Evolutionary conservation across 2,888 invertebrate species (phyloP).

Genomic region (Cheilosia scutellata): DNA sequence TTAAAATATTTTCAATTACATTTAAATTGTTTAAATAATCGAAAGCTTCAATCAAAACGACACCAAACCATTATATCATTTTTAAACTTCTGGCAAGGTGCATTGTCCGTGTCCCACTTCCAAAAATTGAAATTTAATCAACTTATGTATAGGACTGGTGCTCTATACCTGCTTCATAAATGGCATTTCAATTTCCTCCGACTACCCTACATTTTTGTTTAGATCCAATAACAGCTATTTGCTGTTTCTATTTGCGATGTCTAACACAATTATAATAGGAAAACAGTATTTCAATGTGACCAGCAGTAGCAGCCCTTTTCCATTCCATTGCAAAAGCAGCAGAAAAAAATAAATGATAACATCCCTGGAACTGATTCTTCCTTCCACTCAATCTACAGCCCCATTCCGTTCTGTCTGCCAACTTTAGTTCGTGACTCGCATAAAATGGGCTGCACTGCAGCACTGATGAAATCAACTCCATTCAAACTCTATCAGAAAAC

Average conservation of each 20-base stretch:
- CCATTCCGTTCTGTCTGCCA: constrained; percentile 39
- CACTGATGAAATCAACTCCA: constrained; percentile 70
- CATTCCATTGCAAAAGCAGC: neutral
- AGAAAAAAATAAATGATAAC: constrained; percentile 2
- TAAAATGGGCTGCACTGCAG: constrained; percentile 68
- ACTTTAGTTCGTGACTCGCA: constrained; percentile 66
- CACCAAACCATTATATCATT: neutral
- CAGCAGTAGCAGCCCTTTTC: constrained; percentile 20
- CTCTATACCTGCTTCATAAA: neutral
- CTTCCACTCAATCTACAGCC: constrained; percentile 40
- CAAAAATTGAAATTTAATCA: constrained; percentile 31
- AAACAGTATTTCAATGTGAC: constrained; percentile 34
- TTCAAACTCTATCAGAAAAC: constrained; percentile 54
- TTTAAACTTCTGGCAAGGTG: neutral
- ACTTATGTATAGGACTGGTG: constrained; percentile 4
- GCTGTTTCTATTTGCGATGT: constrained; percentile 53
- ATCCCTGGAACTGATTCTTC: constrained; percentile 60
- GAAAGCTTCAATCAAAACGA: too few species aligned
- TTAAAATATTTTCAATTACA: too few species aligned
- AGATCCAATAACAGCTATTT: constrained; percentile 33
- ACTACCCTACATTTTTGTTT: neutral
- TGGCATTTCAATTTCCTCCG: constrained; percentile 62
- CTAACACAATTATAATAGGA: constrained; percentile 64
- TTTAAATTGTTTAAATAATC: too few species aligned
- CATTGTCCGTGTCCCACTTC: neutral